Conservation (phyloP, 2,113 vertebrate genomes). For the Empidonax traillii region DNA sequence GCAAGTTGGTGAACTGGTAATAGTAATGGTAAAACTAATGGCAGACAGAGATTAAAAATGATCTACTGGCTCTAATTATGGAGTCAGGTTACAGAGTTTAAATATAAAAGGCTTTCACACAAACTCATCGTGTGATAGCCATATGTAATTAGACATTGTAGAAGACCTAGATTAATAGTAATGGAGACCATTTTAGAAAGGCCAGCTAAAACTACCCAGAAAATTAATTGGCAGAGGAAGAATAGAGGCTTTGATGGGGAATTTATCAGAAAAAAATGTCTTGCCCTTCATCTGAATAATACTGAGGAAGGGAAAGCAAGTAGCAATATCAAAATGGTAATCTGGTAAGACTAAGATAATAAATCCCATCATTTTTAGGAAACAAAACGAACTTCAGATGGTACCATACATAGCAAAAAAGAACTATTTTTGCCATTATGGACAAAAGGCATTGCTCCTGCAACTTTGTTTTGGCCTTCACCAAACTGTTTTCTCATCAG, state of each 20-base stretch:
- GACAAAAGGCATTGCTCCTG: not conserved
- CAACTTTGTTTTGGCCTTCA: not conserved
- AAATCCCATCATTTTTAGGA: not conserved
- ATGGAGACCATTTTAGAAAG: slow-evolving; percentile 43
- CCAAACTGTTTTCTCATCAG: not conserved
- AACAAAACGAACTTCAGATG: not conserved
- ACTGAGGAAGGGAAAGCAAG: not conserved
- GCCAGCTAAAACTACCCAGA: slow-evolving; percentile 37
- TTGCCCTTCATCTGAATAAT: not conserved
- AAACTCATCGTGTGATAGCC: slow-evolving; percentile 15
- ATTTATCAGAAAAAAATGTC: not conserved
- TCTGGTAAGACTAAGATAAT: not conserved
- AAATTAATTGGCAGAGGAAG: not conserved
- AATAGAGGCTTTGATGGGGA: not conserved
- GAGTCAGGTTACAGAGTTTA: not conserved
- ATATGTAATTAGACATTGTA: not conserved
- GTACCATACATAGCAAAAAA: not conserved
- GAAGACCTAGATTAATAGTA: slow-evolving; percentile 40
- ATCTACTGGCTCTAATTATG: slow-evolving; percentile 23
- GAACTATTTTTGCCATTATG: not conserved
- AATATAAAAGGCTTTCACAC: slow-evolving; percentile 30
- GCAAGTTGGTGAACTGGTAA: not conserved
- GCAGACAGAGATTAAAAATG: not conserved
- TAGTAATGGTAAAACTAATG: not conserved
- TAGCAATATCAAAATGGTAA: not conserved